Percentiles rank a stretch among this genome's conserved stretches.
Conservation (phyloP, 1,140 invertebrate species). For the Spodoptera litura region DNA sequence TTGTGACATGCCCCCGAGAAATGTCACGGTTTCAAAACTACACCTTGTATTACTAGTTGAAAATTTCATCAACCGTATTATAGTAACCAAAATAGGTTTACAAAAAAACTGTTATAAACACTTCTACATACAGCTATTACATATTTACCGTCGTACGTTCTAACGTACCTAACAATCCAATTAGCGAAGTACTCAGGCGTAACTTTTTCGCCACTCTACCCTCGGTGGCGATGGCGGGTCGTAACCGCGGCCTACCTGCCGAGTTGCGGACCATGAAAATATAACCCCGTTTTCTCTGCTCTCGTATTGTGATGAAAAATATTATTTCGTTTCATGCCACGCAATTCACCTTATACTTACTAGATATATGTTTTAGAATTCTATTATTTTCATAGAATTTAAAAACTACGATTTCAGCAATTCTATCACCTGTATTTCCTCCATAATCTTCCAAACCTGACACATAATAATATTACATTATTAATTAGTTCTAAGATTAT, state of each 20-base stretch:
- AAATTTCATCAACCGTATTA: too few relatives aligned
- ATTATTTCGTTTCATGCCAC: not conserved
- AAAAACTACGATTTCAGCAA: too few relatives aligned
- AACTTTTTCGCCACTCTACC: constrained; percentile 34
- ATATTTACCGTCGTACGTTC: constrained; percentile 20
- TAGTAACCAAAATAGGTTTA: too few relatives aligned
- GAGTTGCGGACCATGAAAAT: not conserved
- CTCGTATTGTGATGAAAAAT: constrained; percentile 35
- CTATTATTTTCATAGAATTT: not conserved
- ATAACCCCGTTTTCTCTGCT: not conserved
- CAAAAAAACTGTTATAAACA: too few relatives aligned
- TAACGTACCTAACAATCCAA: constrained; percentile 24
- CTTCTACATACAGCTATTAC: not conserved
- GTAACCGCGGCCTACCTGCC: constrained; percentile 13
- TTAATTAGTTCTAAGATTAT: too few relatives aligned
- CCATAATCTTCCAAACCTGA: too few relatives aligned
- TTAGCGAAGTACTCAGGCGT: constrained; percentile 3
- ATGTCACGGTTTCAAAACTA: too few relatives aligned
- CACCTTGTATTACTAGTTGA: too few relatives aligned
- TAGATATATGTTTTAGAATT: not conserved
- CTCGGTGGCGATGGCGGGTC: not conserved
- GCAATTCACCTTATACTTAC: not conserved
- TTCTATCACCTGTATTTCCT: too few relatives aligned
- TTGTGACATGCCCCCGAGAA: too few relatives aligned
- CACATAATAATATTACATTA: too few relatives aligned